Percentiles rank a stretch among this genome's conserved stretches.
These are phyloP conservation scores for Hymenochirus boettgeri DNA, from an alignment of 2,113 vertebrate species.

Conservation along the genomic window DNA sequence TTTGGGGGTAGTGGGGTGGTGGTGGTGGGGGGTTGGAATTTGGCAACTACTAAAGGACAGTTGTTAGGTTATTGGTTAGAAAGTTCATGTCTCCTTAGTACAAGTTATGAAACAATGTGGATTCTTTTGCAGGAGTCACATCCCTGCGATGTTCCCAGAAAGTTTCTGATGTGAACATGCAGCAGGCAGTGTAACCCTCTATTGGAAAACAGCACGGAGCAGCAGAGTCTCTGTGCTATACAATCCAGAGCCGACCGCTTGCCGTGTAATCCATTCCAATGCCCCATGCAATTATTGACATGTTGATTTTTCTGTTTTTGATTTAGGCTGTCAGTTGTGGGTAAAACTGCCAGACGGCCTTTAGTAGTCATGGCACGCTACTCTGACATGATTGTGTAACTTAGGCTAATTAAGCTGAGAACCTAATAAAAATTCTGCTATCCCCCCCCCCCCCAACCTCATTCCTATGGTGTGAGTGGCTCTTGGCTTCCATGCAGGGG, in stretches of 20 bases:
- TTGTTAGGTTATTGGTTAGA: no score
- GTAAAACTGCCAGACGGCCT: constrained; percentile 65
- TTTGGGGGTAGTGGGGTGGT: no score
- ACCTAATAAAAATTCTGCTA: constrained; percentile 66
- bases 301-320: constrained; percentile 75
- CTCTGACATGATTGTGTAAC: constrained; percentile 76
- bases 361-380: constrained; percentile 69
- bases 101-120: no score
- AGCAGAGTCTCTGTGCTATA: constrained; percentile 48
- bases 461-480: constrained; percentile 57
- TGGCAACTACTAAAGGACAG: no score
- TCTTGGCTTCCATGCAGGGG: constrained; percentile 54
- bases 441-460: constrained; percentile 68
- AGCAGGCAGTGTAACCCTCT: not conserved
- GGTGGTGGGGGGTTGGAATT: no score
- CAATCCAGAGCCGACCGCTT: constrained; percentile 68
- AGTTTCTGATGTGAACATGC: not conserved
- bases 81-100: no score
- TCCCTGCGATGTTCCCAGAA: not conserved
- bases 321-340: constrained; percentile 75
- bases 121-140: not conserved
- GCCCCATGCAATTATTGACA: constrained; percentile 69
- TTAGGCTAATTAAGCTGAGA: constrained; percentile 77
- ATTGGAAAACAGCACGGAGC: not conserved
- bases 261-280: constrained; percentile 72